These are phyloP conservation scores for Machimus atricapillus DNA, from an alignment of 2,888 invertebrate species.

Conservation along the genomic window DNA sequence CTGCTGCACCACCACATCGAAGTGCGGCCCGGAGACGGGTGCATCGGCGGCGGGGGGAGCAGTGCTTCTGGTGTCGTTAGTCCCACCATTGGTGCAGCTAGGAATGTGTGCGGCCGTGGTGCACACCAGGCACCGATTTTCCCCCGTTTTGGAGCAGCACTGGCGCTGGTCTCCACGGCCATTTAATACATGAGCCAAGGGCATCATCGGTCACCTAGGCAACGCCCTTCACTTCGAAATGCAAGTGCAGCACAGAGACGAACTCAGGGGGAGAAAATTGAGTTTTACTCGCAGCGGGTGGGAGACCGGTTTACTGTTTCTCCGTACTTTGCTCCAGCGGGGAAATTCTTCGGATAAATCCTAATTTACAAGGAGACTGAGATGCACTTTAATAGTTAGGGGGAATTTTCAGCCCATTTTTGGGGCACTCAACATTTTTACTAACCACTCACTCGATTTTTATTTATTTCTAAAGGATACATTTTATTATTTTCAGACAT, in stretches of 20 bases:
- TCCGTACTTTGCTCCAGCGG: background rate
- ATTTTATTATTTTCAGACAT: slow-evolving; percentile 21
- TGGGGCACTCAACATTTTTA: background rate
- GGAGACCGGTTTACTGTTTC: background rate
- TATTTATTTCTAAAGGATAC: background rate
- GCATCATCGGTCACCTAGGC: slow-evolving; percentile 48
- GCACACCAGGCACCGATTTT: background rate
- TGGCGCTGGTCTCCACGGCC: slow-evolving; percentile 22
- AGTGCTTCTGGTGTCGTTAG: background rate
- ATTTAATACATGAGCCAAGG: slow-evolving; percentile 46
- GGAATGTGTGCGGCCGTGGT: background rate
- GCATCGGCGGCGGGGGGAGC: background rate
- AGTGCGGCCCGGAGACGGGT: background rate
- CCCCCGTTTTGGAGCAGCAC: background rate
- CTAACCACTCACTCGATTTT: background rate
- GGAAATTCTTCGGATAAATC: background rate
- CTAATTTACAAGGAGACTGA: background rate
- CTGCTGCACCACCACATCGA: background rate
- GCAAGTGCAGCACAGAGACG: slow-evolving; percentile 47
- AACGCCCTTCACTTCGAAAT: slow-evolving; percentile 48
- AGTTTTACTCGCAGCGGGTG: background rate
- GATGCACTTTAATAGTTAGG: background rate
- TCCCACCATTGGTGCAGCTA: background rate
- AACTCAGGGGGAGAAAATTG: slow-evolving; percentile 32
- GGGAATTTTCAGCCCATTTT: background rate